Base-by-base conservation (phyloP, 1,140 invertebrate genomes). In the Psix sp. region DNA sequence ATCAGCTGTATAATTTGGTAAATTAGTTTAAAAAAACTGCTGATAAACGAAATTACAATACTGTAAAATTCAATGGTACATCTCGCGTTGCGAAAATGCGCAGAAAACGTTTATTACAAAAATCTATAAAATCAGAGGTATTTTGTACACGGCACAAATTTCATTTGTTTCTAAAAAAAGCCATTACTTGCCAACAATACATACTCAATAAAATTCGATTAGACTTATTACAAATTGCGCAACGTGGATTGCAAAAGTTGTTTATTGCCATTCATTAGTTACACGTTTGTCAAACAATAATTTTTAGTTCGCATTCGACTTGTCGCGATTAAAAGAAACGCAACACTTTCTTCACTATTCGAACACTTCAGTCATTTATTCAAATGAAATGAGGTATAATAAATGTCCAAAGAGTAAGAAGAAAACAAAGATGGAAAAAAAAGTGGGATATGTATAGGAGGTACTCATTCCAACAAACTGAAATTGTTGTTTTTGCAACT, bases 1-100 rank as follows among this genome's bases (percentile, higher is more conserved):
- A 72, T 43, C 26, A 52, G 17, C 26, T 42, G 24, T 59, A 68
- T 52, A 65, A 73, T 73, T 65, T 40, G 24, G 51, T 75, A 59
- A 68, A 51, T 62, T 16, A 45, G 29, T 36, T 68, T 43, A 52
- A 62, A 67, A 49, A 71, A 59, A 36, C 21, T 17, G 54, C 31
- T 29, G 62, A 60, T 21, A 52, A 52, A 54, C 33, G 26, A 67
- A 43, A 36, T 14, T 57, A 67, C 52, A 67, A 57, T 51, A 67
- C 45, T 51, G 36, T 59, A 57, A 67, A 67, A 57, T 67, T 66
- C 31, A 48, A 38, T 20, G 7, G 24, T 31, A 54, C 48, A 54
- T 46, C 5, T 54, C 11, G 39, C 20, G 40, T 54, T 46, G 40
- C 17, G n/a, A 38, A 39, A 54, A 39, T 51, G 24, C 43, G 48